Base-by-base conservation (phyloP, 1,140 invertebrate genomes). In the Heliconius hewitsoni region DNA sequence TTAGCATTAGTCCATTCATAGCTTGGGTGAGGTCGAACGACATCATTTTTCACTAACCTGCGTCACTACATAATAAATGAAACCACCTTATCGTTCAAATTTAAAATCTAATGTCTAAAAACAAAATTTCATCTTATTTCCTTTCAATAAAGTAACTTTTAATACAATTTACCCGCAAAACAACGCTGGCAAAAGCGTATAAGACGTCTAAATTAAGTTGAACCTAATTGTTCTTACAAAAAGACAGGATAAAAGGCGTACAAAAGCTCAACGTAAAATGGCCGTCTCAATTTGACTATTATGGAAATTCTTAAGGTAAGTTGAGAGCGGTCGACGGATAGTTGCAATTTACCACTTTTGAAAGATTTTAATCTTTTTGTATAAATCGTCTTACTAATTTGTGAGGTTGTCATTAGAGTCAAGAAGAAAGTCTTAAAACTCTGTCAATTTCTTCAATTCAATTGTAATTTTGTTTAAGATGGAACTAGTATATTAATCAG, bases 1-100 rank as follows among this genome's bases (percentile, higher is more conserved):
- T 66, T 66, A 66, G 27, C 60, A 30, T n/a, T 66, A 66, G 27
- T 52, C 60, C 46, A 78, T 60, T 42, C 71, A 78, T 42, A 73
- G 71, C 73, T 73, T 78, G 37, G 60, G 77, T 19, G 18, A 42
- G 71, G 70, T 76, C 39, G 57, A 42, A 37, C 18, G 46, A 71
- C 72, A 81, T 77, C 76, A 81, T 81, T 81, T 81, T 81, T 81
- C 79, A 77, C 79, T 73, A 72, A 74, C 76, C 79, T 81, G 71
- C 73, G 79, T 81, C 79, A 77, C 76, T 72, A n/a, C 27, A 34
- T 81, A 81, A 81, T 77, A 73, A 81, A 81, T 81, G 72, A 77
- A 77, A 77, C 76, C 70, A 76, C 57, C 79, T 76, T 74, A 73
- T 76, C 66, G 66, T 60, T 39, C 18, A 37, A 57, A 70, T 42